phyloP scores from a whole-genome alignment of 2,888 invertebrate genomes.

The Lithophane leautieri region DNA sequence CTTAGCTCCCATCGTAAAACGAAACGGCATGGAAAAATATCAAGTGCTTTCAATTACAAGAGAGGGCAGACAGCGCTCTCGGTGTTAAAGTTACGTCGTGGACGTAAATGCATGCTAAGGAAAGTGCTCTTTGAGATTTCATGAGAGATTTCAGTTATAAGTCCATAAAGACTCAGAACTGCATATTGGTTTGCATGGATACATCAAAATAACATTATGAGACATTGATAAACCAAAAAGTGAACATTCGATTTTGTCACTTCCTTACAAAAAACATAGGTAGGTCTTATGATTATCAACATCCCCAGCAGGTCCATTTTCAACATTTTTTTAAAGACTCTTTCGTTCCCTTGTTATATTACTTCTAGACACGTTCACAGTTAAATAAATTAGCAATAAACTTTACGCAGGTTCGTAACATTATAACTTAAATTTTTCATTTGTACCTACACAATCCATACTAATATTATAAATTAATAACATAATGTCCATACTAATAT shows the following conservation, averaged over 20 bases:
- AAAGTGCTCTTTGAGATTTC: constrained; percentile 10
- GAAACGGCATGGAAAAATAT: constrained; percentile 44
- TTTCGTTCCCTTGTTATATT: background rate
- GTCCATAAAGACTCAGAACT: background rate
- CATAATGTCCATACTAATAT: too few species aligned
- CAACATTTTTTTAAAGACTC: background rate
- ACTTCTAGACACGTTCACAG: background rate
- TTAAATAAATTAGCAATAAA: background rate
- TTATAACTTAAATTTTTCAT: constrained; percentile 42
- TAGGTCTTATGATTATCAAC: background rate
- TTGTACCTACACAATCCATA: too few species aligned
- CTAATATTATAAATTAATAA: too few species aligned
- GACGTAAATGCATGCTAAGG: constrained; percentile 7
- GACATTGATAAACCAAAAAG: background rate
- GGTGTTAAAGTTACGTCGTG: constrained; percentile 20
- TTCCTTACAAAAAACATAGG: background rate
- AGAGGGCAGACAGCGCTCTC: constrained; percentile 22
- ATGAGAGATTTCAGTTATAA: background rate
- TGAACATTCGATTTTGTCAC: too few species aligned
- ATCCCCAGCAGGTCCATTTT: too few species aligned
- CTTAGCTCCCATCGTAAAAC: constrained; percentile 31
- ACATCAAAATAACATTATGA: background rate
- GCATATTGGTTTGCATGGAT: too few species aligned
- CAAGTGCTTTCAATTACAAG: constrained; percentile 26
- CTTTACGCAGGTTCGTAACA: background rate